Percentiles rank a stretch among this genome's conserved stretches.
Evolutionary conservation across 2,797 vertebrate species (phyloP).

Genomic region (Microcaecilia unicolor): DNA sequence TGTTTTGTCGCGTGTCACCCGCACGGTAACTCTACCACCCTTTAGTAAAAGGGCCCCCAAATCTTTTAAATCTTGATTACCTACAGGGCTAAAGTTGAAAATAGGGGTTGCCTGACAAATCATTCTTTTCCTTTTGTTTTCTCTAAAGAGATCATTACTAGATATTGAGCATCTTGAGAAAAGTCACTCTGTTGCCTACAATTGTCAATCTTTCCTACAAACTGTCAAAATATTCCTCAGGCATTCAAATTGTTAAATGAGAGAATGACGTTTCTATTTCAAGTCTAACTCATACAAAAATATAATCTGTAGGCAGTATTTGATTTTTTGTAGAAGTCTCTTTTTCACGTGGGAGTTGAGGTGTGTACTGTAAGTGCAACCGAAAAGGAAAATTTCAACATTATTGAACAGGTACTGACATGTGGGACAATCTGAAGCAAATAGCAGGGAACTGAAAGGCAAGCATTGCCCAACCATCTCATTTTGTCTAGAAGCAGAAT

Average conservation of each 20-base stretch:
- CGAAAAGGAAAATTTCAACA: constrained; percentile 23
- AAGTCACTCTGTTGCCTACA: constrained; percentile 21
- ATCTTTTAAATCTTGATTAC: no score
- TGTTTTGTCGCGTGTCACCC: no score
- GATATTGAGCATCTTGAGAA: no score
- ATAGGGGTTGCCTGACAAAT: no score
- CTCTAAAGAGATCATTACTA: no score
- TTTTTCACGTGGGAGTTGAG: constrained; percentile 5
- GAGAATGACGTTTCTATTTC: constrained; percentile 17
- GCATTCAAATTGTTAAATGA: constrained; percentile 20
- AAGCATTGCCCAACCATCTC: constrained; percentile 22
- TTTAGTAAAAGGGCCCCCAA: no score
- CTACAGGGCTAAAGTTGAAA: no score
- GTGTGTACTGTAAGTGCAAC: constrained; percentile 20
- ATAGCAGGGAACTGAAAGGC: constrained; percentile 26
- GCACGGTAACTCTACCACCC: no score
- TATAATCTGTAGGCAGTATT: no score
- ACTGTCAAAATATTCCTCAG: constrained; percentile 19
- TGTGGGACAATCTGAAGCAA: constrained; percentile 28
- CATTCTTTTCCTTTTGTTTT: no score
- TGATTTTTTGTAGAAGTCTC: constrained; percentile 23
- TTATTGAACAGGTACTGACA: constrained; percentile 17
- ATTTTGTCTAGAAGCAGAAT: constrained; percentile 6
- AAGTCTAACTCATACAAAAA: constrained; percentile 20
- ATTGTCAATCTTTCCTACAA: constrained; percentile 26